A percentile compares a stretch with the other conserved stretches of the same genome.
Conservation (phyloP, 1,140 invertebrate species). For the Drosophila micromelanica region DNA sequence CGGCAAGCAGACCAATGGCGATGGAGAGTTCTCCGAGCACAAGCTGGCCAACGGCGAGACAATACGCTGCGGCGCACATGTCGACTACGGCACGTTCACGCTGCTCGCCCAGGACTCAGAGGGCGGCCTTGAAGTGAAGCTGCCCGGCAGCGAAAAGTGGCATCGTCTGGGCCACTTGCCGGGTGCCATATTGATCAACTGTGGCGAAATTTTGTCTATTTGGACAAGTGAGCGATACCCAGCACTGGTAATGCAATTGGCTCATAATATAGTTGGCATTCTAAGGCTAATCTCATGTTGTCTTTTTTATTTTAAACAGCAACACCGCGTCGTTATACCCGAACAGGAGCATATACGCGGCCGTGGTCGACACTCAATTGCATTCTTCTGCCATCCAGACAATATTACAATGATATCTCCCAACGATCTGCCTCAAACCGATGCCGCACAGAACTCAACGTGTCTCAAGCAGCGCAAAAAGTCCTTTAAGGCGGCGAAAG, state of each 20-base stretch:
- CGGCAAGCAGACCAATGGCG: conserved; percentile 36
- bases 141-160: conserved; percentile 89
- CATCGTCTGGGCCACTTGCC: conserved; percentile 90
- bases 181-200: conserved; percentile 91
- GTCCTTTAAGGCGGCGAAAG: conserved; percentile 84
- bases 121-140: conserved; percentile 87
- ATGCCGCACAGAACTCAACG: conserved; percentile 81
- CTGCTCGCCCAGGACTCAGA: conserved; percentile 90
- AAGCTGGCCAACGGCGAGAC: conserved; percentile 84
- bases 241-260: conserved; percentile 87
- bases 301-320: conserved; percentile 74
- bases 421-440: conserved; percentile 83
- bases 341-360: conserved; percentile 86
- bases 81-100: conserved; percentile 91
- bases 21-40: conserved; percentile 63
- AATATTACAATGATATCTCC: conserved; percentile 86
- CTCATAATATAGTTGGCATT: background rate
- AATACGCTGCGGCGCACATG: conserved; percentile 89
- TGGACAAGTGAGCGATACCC: conserved; percentile 90
- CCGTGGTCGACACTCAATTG: conserved; percentile 89
- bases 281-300: background rate
- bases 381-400: conserved; percentile 90
- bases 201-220: conserved; percentile 90
- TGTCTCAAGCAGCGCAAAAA: conserved; percentile 85
- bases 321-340: conserved; percentile 90